Evolutionary conservation across 2,888 invertebrate genomes (phyloP).

Genomic region (Athalia rosae): DNA sequence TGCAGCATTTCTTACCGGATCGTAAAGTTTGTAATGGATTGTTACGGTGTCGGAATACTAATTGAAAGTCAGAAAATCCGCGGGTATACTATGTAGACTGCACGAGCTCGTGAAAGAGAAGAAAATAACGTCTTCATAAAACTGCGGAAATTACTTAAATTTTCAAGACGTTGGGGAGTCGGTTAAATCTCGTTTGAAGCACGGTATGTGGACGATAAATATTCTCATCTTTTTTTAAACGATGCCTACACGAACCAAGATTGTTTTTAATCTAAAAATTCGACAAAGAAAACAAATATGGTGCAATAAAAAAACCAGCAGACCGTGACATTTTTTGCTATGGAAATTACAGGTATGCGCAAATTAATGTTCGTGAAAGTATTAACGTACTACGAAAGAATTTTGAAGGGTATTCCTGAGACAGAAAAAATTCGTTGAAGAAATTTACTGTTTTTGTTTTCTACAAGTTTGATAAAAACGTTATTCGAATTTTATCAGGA

Average conservation of each 20-base stretch:
- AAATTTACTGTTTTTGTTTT: no score
- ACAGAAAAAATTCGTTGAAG: no score
- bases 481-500: no score
- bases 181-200: conserved; percentile 2
- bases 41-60: neutral
- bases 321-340: no score
- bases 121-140: conserved; percentile 9
- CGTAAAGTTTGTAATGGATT: conserved; percentile 16
- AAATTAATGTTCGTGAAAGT: no score
- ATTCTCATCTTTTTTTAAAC: neutral
- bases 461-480: no score
- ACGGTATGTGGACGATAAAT: neutral
- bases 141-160: neutral
- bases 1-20: neutral
- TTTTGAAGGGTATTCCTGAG: no score
- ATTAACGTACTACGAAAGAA: no score
- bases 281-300: no score
- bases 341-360: no score
- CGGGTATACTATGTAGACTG: neutral
- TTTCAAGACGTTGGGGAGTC: neutral
- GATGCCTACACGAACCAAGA: neutral
- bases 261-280: no score
- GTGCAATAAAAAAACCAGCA: no score
- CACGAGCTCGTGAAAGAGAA: neutral
- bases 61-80: neutral